Base-by-base conservation (phyloP, 2,888 invertebrate species). In the Leptothorax acervorum region DNA sequence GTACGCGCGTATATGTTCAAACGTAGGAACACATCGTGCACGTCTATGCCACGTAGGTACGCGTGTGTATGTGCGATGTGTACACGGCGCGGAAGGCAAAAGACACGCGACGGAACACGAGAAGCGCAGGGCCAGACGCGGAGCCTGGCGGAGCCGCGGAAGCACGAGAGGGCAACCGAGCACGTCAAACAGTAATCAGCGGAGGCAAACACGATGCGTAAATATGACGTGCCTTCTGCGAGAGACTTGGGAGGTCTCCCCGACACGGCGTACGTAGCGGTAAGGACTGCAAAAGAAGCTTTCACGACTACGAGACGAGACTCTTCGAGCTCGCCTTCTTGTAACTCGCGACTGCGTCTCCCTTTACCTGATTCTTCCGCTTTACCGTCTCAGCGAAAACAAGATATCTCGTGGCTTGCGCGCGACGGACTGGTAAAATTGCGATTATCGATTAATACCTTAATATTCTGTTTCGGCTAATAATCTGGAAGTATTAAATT, bases 151-250 rank as follows among this genome's bases (percentile, higher is more conserved):
- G 57, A 78, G 68, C 75, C 71, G 84, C 85, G 85, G 78, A 86
- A 82, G 83, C 83, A 85, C 86, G 85, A 81, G 85, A 78, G 83
- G 85, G 85, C 85, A 86, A 86, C 86, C 83, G 84, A 83, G 89
- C 90, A 92, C 90, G 89, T 92, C 90, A 93, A 93, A 93, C 92
- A 93, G 93, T 91, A 93, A 93, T 93, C 93, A 92, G 89, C 87
- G 88, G 76, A 87, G 86, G 92, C 91, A 93, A 93, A 93, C 91
- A 93, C 88, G 84, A 85, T 90, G 90, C 92, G 90, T 92, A 92
- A 91, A 93, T 92, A 92, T 92, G 88, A 90, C 90, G 88, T 90
- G 89, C 89, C 85, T 87, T 82, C 87, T 87, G 84, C 82, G 51
- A 70, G 76, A 85, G 78, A 60, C 63, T 63, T 55, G 74, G 63